Percentiles rank a stretch among this genome's conserved stretches.
These are phyloP conservation scores for Drosophila elegans DNA, from an alignment of 1,140 invertebrate species.

Conservation along the genomic window DNA sequence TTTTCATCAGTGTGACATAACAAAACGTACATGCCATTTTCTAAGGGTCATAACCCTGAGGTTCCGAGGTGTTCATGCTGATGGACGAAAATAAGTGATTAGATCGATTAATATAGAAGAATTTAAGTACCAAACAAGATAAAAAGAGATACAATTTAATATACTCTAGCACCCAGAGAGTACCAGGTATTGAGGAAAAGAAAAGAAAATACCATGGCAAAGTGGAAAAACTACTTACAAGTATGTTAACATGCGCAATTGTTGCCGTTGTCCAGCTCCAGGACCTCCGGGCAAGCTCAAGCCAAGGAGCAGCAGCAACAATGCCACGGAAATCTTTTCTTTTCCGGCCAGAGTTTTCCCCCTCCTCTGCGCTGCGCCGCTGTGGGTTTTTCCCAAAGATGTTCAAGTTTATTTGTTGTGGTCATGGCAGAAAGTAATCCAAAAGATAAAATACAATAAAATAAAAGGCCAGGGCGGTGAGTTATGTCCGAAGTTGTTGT, in stretches of 20 bases:
- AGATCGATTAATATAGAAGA: too few species aligned
- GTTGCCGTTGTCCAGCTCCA: slow-evolving; percentile 50
- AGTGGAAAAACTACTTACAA: slow-evolving; percentile 84
- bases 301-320: slow-evolving; percentile 47
- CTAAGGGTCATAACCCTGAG: too few species aligned
- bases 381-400: slow-evolving; percentile 64
- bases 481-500: slow-evolving; percentile 59
- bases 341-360: slow-evolving; percentile 48
- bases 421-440: slow-evolving; percentile 83
- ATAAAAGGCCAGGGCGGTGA: slow-evolving; percentile 80
- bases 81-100: too few species aligned
- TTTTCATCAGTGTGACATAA: too few species aligned
- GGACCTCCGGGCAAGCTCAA: slow-evolving; percentile 57
- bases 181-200: slow-evolving; percentile 16
- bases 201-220: slow-evolving; percentile 52
- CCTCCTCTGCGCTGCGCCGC: slow-evolving; percentile 13
- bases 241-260: slow-evolving; percentile 84
- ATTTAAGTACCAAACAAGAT: neutral
- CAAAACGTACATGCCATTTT: too few species aligned
- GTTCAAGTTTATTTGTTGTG: slow-evolving; percentile 82
- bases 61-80: too few species aligned
- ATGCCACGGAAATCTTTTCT: slow-evolving; percentile 63
- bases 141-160: neutral
- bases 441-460: slow-evolving; percentile 84
- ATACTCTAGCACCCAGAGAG: neutral